A percentile compares a stretch with the other conserved stretches of the same genome.
Evolutionary conservation across 1,140 invertebrate genomes (phyloP).

Genomic region (Oedothorax gibbosus): DNA sequence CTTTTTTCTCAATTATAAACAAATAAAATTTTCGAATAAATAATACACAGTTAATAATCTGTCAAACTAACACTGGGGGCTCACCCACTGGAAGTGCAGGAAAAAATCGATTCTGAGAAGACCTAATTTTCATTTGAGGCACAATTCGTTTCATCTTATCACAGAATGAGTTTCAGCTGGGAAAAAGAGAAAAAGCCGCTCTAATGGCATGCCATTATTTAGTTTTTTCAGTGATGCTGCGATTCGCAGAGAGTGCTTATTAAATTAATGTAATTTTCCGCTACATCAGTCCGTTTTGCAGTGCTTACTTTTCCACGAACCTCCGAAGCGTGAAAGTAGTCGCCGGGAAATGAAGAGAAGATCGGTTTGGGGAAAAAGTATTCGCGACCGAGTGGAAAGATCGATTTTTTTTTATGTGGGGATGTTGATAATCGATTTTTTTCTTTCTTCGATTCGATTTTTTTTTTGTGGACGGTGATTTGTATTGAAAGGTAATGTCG

Average conservation of each 20-base stretch:
- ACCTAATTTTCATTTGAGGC: slow-evolving; percentile 39
- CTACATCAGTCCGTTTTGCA: slow-evolving; percentile 46
- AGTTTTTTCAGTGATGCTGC: slow-evolving; percentile 17
- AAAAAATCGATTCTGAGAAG: slow-evolving; percentile 23
- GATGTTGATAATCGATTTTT: neutral
- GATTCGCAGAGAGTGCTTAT: slow-evolving; percentile 5
- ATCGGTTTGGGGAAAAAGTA: slow-evolving; percentile 32
- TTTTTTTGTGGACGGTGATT: neutral
- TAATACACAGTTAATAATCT: too few species aligned
- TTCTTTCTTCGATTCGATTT: slow-evolving; percentile 21
- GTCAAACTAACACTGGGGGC: too few species aligned
- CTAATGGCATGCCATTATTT: slow-evolving; percentile 52
- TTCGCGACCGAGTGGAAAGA: slow-evolving; percentile 1
- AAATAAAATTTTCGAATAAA: too few species aligned
- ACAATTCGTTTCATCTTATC: slow-evolving; percentile 8
- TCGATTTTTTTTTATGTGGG: slow-evolving; percentile 11
- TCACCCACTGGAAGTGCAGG: too few species aligned
- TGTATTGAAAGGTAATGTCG: too few species aligned
- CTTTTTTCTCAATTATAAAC: too few species aligned
- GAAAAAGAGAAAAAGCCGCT: slow-evolving; percentile 14
- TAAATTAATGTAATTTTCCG: slow-evolving; percentile 56
- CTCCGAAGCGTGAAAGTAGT: slow-evolving; percentile 33
- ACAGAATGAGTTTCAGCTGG: slow-evolving; percentile 29
- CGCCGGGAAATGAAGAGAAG: slow-evolving; percentile 42
- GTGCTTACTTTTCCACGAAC: slow-evolving; percentile 41